Evolutionary conservation across 2,888 invertebrate genomes (phyloP).

Genomic region (Sphaeridia pumilis): DNA sequence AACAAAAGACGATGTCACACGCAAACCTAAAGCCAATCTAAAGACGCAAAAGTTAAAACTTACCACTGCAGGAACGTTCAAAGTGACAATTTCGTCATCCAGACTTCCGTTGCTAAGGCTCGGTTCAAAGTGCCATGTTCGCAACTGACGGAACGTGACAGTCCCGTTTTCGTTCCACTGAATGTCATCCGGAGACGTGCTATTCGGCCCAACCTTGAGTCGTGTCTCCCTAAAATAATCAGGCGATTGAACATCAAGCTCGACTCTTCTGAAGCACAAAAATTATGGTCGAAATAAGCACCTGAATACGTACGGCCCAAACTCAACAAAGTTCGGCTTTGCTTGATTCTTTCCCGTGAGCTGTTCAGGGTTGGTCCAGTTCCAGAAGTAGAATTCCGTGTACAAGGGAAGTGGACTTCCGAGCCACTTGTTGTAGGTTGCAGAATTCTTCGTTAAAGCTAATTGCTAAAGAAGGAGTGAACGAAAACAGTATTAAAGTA

Average conservation of each 20-base stretch:
- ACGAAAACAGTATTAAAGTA: too few species aligned
- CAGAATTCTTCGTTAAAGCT: constrained; percentile 49
- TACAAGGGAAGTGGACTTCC: constrained; percentile 74
- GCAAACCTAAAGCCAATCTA: too few species aligned
- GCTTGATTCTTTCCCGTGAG: constrained; percentile 40
- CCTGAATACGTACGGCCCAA: constrained; percentile 61
- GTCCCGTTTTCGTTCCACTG: constrained; percentile 58
- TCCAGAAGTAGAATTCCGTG: constrained; percentile 60
- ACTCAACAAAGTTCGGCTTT: constrained; percentile 32
- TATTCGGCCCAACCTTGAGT: constrained; percentile 47
- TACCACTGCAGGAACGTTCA: constrained; percentile 68
- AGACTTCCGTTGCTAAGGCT: constrained; percentile 58
- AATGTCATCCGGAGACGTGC: constrained; percentile 42
- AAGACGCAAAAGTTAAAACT: constrained; percentile 42
- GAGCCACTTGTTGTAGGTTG: constrained; percentile 60
- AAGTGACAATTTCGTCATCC: constrained; percentile 54
- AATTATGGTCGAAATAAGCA: too few species aligned
- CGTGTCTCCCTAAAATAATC: constrained; percentile 41
- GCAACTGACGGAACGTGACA: constrained; percentile 60
- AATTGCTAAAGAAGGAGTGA: constrained; percentile 51
- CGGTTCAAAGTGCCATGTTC: constrained; percentile 60
- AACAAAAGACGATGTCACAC: neutral
- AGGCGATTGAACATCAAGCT: too few species aligned
- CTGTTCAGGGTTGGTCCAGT: constrained; percentile 65
- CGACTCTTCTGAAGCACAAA: too few species aligned